A percentile compares a stretch with the other conserved stretches of the same genome.
phyloP scores from a whole-genome alignment of 2,888 invertebrate genomes.

The Pandemis cinnamomeana region DNA sequence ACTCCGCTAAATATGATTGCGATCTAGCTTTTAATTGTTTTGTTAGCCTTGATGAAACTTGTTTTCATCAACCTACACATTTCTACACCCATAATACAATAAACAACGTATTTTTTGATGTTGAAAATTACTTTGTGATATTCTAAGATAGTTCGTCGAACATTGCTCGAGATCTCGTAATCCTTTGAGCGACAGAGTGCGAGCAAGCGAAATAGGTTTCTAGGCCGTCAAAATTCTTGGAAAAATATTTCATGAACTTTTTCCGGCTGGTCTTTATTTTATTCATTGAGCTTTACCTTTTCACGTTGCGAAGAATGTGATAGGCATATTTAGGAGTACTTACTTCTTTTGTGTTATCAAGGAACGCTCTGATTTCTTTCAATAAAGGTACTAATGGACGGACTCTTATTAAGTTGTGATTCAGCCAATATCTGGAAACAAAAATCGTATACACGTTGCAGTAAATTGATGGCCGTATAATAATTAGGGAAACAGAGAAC shows the following conservation, averaged over 20 bases:
- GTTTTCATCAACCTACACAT: neutral
- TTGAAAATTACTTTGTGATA: neutral
- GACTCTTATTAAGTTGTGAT: conserved; percentile 89
- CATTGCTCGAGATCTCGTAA: neutral
- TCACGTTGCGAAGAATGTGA: neutral
- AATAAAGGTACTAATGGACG: conserved; percentile 87
- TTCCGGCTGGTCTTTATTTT: conserved; percentile 2
- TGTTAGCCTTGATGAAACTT: conserved; percentile 13
- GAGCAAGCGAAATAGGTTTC: conserved; percentile 1
- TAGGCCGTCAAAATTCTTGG: conserved; percentile 7
- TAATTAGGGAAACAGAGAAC: too few relatives aligned
- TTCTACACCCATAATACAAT: neutral
- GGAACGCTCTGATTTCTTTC: conserved; percentile 88
- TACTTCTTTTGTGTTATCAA: conserved; percentile 87
- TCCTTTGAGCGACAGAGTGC: conserved; percentile 9
- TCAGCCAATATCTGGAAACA: conserved; percentile 87
- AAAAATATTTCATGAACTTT: conserved; percentile 4
- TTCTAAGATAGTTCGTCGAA: neutral
- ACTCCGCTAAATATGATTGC: conserved; percentile 5
- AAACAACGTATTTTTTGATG: neutral
- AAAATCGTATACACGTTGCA: neutral
- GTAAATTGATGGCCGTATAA: neutral
- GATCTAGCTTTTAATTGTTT: neutral
- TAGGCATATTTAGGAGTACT: conserved; percentile 32
- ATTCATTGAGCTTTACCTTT: neutral